Evolutionary conservation across 2,888 invertebrate genomes (phyloP).

Genomic region (Aplocera efformata): DNA sequence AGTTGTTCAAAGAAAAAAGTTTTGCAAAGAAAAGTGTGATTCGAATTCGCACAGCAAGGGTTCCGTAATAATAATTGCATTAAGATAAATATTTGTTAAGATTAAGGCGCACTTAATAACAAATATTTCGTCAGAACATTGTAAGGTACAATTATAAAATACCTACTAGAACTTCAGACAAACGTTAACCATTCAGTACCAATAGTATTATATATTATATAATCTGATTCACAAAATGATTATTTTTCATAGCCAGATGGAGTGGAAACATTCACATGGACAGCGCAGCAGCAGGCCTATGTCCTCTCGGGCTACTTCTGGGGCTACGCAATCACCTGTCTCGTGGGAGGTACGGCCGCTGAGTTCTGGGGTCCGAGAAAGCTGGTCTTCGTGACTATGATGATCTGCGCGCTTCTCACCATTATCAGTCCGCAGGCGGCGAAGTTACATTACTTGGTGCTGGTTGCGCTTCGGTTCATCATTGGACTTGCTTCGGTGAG

Average conservation of each 20-base stretch:
- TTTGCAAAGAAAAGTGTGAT: too few relatives aligned
- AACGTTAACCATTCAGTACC: too few relatives aligned
- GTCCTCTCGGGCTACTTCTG: conserved; percentile 80
- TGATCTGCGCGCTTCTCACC: conserved; percentile 78
- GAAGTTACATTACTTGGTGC: conserved; percentile 75
- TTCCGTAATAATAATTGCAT: too few relatives aligned
- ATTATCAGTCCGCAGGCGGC: conserved; percentile 83
- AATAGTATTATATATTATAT: too few relatives aligned
- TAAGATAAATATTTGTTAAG: too few relatives aligned
- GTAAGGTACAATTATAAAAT: too few relatives aligned
- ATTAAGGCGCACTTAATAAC: too few relatives aligned
- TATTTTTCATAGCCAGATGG: conserved; percentile 59
- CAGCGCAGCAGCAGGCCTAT: conserved; percentile 81
- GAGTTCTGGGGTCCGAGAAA: conserved; percentile 83
- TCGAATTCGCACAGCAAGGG: too few relatives aligned
- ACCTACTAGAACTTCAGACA: too few relatives aligned
- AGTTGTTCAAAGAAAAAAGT: too few relatives aligned
- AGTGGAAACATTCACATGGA: conserved; percentile 77
- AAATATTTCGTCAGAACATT: too few relatives aligned
- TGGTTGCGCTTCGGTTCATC: conserved; percentile 80
- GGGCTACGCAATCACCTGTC: conserved; percentile 82
- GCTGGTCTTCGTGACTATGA: conserved; percentile 79
- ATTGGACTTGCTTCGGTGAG: conserved; percentile 83
- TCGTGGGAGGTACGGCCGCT: conserved; percentile 83
- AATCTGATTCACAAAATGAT: too few relatives aligned